These are phyloP conservation scores for Monoplex corrugatus DNA, from an alignment of 2,888 invertebrate genomes.

Conservation along the genomic window DNA sequence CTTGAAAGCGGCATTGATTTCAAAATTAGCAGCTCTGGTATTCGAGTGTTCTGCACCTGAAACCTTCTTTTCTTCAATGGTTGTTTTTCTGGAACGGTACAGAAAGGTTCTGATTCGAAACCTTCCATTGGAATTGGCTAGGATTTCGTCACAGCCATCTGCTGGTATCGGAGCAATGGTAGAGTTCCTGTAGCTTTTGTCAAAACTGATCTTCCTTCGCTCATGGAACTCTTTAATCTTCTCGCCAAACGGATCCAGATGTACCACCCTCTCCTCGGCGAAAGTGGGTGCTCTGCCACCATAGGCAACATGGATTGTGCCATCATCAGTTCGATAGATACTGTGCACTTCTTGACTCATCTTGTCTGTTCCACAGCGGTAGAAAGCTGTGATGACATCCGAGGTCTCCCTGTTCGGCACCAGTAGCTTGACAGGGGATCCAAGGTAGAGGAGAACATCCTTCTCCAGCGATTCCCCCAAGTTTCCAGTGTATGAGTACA, in stretches of 20 bases:
- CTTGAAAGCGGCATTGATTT: constrained; percentile 2
- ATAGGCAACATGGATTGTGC: not conserved
- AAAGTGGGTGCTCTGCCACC: not conserved
- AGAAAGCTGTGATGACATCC: not conserved
- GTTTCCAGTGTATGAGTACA: not conserved
- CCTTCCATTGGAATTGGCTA: not conserved
- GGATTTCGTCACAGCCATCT: not conserved
- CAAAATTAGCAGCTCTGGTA: not conserved
- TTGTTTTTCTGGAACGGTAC: not conserved
- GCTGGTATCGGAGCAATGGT: not conserved
- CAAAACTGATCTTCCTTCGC: not conserved
- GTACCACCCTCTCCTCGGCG: not conserved
- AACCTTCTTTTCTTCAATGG: not conserved
- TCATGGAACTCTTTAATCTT: not conserved
- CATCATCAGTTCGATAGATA: not conserved
- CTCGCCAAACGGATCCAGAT: not conserved
- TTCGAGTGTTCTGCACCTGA: not conserved
- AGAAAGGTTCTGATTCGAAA: not conserved
- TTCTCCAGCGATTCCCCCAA: not conserved
- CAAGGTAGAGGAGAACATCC: constrained; percentile 4
- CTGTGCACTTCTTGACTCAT: not conserved
- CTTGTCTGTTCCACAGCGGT: not conserved
- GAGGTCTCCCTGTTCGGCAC: not conserved
- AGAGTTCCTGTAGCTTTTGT: not conserved
- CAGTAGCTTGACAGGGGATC: constrained; percentile 3